Base-by-base conservation (phyloP, 2,797 vertebrate species). In the Telmatherina bonti region DNA sequence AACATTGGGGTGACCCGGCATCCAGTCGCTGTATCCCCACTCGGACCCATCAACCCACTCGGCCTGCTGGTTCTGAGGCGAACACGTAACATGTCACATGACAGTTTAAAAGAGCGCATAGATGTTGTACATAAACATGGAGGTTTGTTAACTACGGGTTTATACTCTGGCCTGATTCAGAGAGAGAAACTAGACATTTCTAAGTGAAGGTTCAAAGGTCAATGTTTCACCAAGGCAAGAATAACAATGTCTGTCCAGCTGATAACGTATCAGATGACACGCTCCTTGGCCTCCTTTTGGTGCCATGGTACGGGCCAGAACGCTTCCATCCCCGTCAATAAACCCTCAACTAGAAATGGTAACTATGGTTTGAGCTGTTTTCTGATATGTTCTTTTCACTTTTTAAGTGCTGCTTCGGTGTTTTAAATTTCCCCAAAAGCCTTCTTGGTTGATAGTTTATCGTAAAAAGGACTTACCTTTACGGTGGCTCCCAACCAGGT, bases 11-110 rank as follows among this genome's bases (percentile, higher is more conserved):
- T 92, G 87, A 55, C 89, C 91, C 0, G 91, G 91, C 92, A 92
- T 94, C 93, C 93, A 93, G 72, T 90, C 87, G 9, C 82, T 92
- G 83, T 94, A 94, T 2, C 6, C 80, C 92, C 90, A 92, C 36
- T 85, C 76, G 0, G 92, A 92, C 3, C 93, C 91, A 0, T 94
- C 94, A 0, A 69, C 63, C 93, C 94, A 94, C 0, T 80, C 85
- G 1, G 73, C 82, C 81, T 82, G 74, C 72, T 92, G 86, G 64
- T 85, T 82, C 94, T 94, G 85, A 73, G 56, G 70, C 41, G 70
- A 35, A 74, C 24, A 54, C 6, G 8, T 26, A 60, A 7, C 7
- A 20, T 27, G 22, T 58, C 10, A 51, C 5, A 45, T 24, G 4
- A 3, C 24, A 7, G 2, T 20, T 52, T 31, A 36, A 41, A 59